Base-by-base conservation (phyloP, 2,113 vertebrate species). In the Eulemur rufifrons region DNA sequence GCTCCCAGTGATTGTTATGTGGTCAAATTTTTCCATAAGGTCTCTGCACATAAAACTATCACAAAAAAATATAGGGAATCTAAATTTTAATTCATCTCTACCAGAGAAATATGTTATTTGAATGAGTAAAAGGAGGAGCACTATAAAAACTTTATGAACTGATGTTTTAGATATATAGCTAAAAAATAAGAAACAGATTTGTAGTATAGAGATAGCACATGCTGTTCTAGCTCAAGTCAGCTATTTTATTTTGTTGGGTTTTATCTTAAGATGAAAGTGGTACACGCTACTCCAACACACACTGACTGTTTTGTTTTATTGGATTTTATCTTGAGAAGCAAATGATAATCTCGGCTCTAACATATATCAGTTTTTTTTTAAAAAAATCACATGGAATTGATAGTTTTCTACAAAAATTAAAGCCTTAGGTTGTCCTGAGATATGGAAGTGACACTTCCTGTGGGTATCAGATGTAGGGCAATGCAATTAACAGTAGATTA, bases 251-350 rank as follows among this genome's bases (percentile, higher is more conserved):
- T 98, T 98, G 98, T 97, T 97, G 92, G 92, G 97, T 97, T 98
- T 98, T 98, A 97, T 97, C 96, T 97, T 96, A 95, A 87, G 87
- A 98, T 96, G 89, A 97, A 98, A 98, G 96, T 80, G 90, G 94
- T n/a, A 89, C 83, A 98, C 45, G 2, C 50, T 17, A 23, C 69
- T 96, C 81, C 14, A 95, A 92, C 91, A 71, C 64, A 87, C 81
- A 82, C 92, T 96, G 96, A 97, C 94, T 97, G 92, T 86, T 97
- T 10, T 74, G 63, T 87, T 98, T 73, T 82, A 96, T 9, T 88
- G 39, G 27, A 94, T 83, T 97, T 98, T 95, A 96, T 96, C 85
- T 96, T 6, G 56, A 91, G 71, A 93, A 97, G 61, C 68, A 92
- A 97, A 91, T 74, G 83, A 95, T 10, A 23, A 68, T 91, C 84